Percentiles rank a stretch among this genome's conserved stretches.
These are phyloP conservation scores for Agrochola lychnidis DNA, from an alignment of 2,888 invertebrate species.

Conservation along the genomic window DNA sequence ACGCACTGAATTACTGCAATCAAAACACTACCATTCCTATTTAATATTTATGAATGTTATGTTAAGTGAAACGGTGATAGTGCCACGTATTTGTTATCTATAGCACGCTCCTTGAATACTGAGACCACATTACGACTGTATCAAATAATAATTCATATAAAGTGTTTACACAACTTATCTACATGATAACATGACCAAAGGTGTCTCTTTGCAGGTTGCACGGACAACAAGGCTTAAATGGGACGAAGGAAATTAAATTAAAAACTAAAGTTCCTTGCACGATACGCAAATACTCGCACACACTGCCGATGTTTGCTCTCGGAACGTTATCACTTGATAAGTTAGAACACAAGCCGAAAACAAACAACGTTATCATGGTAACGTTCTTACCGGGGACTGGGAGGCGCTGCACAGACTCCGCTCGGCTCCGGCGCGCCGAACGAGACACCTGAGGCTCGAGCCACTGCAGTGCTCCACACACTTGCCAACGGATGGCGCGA, in stretches of 20 bases:
- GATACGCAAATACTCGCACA: slow-evolving; percentile 87
- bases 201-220: slow-evolving; percentile 82
- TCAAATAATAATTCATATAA: slow-evolving; percentile 62
- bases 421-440: slow-evolving; percentile 73
- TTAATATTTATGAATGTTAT: slow-evolving; percentile 40
- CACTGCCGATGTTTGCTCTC: slow-evolving; percentile 87
- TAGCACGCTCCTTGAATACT: slow-evolving; percentile 56
- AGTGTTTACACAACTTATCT: slow-evolving; percentile 71
- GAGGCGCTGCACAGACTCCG: slow-evolving; percentile 82
- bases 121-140: slow-evolving; percentile 36
- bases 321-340: slow-evolving; percentile 89
- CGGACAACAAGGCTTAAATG: slow-evolving; percentile 76
- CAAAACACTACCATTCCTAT: slow-evolving; percentile 30
- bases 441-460: slow-evolving; percentile 75
- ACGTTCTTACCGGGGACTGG: slow-evolving; percentile 82
- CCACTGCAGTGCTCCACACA: slow-evolving; percentile 12
- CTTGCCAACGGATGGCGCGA: slow-evolving; percentile 62
- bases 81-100: slow-evolving; percentile 53
- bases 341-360: slow-evolving; percentile 88
- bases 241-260: slow-evolving; percentile 78
- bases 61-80: slow-evolving; percentile 37
- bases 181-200: slow-evolving; percentile 74
- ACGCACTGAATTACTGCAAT: slow-evolving; percentile 29
- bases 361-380: slow-evolving; percentile 89
- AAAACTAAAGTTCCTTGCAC: slow-evolving; percentile 85